These are phyloP conservation scores for Rhodeus uyekii DNA, from an alignment of 2,797 vertebrate species.

Conservation along the genomic window DNA sequence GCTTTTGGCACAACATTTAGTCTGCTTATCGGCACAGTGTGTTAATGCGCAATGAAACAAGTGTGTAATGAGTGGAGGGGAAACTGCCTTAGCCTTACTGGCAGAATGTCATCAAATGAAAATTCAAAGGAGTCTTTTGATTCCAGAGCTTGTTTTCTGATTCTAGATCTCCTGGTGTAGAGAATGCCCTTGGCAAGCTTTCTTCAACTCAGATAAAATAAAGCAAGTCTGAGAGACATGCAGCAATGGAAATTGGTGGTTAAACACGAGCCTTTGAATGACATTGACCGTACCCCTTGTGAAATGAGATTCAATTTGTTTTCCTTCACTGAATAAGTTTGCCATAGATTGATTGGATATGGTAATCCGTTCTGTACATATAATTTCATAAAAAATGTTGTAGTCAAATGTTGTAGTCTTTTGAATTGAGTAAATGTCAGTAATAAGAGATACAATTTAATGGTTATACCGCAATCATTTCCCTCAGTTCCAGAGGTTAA, in stretches of 20 bases:
- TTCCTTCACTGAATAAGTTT: neutral
- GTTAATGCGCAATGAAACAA: slow-evolving; percentile 17
- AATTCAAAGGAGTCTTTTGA: slow-evolving; percentile 31
- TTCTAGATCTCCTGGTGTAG: slow-evolving; percentile 18
- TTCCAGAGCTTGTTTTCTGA: slow-evolving; percentile 2
- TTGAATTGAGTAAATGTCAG: neutral
- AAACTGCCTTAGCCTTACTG: slow-evolving; percentile 6
- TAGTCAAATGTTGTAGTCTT: too few species aligned
- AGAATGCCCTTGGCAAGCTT: slow-evolving; percentile 1
- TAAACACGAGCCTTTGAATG: slow-evolving; percentile 7
- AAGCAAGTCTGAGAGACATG: slow-evolving; percentile 8
- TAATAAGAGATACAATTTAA: neutral
- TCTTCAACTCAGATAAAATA: slow-evolving; percentile 1
- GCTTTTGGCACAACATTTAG: slow-evolving; percentile 24
- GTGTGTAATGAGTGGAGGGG: slow-evolving; percentile 7
- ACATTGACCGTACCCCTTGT: neutral
- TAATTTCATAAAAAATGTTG: neutral
- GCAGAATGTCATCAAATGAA: neutral
- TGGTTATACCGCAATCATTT: neutral
- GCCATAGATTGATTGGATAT: neutral
- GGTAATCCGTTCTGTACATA: neutral
- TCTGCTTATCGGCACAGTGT: slow-evolving; percentile 24
- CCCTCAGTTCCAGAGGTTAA: neutral
- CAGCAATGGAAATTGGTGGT: neutral
- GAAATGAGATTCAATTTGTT: neutral